Percentiles rank a stretch among this genome's conserved stretches.
phyloP scores from a whole-genome alignment of 2,888 invertebrate species.

The Caenorhabditis sp. region DNA sequence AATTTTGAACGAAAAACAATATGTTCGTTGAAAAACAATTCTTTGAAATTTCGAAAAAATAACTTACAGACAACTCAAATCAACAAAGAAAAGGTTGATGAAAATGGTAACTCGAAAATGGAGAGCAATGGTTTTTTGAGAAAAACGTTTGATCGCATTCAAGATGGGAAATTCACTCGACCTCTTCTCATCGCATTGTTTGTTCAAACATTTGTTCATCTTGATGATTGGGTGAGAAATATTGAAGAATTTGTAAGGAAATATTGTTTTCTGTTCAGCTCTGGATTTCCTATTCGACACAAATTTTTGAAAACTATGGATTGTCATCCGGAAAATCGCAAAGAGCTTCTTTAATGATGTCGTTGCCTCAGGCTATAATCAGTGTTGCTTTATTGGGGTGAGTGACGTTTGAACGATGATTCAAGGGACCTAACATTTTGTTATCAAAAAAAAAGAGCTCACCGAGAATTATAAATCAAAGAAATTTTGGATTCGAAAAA shows the following conservation, averaged over 20 bases:
- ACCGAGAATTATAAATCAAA: too few species aligned
- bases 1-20: constrained; percentile 35
- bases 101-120: constrained; percentile 35
- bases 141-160: constrained; percentile 16
- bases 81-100: constrained; percentile 28
- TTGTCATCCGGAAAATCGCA: constrained; percentile 51
- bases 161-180: constrained; percentile 57
- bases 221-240: constrained; percentile 64
- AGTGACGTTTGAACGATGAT: too few species aligned
- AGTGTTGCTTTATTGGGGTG: constrained; percentile 50
- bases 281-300: constrained; percentile 67
- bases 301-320: constrained; percentile 62
- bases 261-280: constrained; percentile 50
- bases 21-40: constrained; percentile 14
- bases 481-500: too few species aligned
- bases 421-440: too few species aligned
- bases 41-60: constrained; percentile 1
- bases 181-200: constrained; percentile 59
- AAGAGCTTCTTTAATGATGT: constrained; percentile 58
- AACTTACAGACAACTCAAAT: constrained; percentile 29
- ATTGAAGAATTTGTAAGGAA: neutral
- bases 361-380: constrained; percentile 53
- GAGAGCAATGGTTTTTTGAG: constrained; percentile 2
- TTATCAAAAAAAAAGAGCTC: too few species aligned
- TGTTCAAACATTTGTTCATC: constrained; percentile 63